phyloP scores from a whole-genome alignment of 2,888 invertebrate species.

The Drosophila falleni region DNA sequence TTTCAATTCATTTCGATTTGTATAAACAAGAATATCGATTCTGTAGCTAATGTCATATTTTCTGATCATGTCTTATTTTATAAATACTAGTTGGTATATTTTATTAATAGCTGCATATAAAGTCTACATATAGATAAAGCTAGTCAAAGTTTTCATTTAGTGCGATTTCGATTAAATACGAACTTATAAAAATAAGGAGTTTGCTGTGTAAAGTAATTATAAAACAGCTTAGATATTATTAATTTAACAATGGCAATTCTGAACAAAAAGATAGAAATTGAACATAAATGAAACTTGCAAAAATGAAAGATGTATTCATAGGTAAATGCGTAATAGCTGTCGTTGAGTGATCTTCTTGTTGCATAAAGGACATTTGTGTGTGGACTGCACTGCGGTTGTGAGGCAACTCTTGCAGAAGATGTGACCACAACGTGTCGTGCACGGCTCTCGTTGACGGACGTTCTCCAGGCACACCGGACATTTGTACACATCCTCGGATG shows the following conservation, averaged over 20 bases:
- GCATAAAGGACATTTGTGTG: conserved; percentile 77
- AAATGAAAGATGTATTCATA: conserved; percentile 25
- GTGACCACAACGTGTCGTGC: conserved; percentile 77
- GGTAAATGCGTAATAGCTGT: conserved; percentile 70
- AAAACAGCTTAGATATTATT: no score
- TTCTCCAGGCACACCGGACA: conserved; percentile 79
- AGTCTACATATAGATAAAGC: neutral
- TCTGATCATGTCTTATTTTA: no score
- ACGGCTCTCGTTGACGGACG: conserved; percentile 58
- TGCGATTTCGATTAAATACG: neutral
- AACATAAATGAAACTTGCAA: neutral
- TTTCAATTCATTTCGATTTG: no score
- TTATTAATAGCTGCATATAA: no score
- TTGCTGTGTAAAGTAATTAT: neutral
- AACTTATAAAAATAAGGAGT: neutral
- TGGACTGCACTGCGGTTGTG: conserved; percentile 36
- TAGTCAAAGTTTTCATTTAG: neutral
- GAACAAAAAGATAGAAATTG: neutral
- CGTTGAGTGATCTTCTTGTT: conserved; percentile 59
- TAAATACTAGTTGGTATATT: no score
- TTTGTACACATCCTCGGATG: conserved; percentile 42
- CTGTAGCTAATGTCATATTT: no score
- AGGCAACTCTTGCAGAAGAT: conserved; percentile 75
- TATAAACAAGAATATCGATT: no score
- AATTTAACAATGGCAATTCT: neutral